Evolutionary conservation across 2,113 vertebrate species (phyloP).

Genomic region (Gnathonemus longibarbis): DNA sequence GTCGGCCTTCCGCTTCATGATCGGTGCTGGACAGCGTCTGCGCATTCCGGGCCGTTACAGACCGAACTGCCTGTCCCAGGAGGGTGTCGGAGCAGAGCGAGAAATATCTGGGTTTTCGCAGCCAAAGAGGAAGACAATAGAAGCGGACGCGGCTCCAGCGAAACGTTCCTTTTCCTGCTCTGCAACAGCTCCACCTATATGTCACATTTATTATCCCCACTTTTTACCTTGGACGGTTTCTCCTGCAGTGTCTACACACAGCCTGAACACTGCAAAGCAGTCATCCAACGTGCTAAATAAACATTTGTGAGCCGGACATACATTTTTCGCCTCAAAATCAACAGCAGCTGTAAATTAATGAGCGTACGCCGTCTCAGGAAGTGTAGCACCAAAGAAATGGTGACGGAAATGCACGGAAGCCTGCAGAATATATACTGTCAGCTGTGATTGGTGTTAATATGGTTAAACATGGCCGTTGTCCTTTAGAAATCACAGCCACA

Average conservation of each 20-base stretch:
- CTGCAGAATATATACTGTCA: background rate
- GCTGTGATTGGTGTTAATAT: background rate
- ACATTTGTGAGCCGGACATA: background rate
- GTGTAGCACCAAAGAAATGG: background rate
- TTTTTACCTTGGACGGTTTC: no score
- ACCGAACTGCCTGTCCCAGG: background rate
- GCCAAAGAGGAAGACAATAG: background rate
- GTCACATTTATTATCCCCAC: background rate
- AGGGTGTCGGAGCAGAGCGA: background rate
- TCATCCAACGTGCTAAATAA: background rate
- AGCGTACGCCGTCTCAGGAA: background rate
- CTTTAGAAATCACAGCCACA: background rate
- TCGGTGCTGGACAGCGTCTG: background rate
- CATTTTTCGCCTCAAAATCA: background rate
- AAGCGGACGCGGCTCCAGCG: background rate
- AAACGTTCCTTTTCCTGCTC: slow-evolving; percentile 28
- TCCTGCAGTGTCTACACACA: background rate
- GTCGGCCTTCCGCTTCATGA: background rate
- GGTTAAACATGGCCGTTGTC: background rate
- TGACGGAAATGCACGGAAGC: background rate
- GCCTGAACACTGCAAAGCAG: background rate
- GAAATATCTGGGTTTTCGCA: slow-evolving; percentile 11
- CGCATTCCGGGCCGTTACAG: background rate
- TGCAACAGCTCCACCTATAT: slow-evolving; percentile 61
- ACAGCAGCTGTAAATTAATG: background rate